These are phyloP conservation scores for Recurvirostra avosetta DNA, from an alignment of 2,113 vertebrate genomes.

Conservation along the genomic window DNA sequence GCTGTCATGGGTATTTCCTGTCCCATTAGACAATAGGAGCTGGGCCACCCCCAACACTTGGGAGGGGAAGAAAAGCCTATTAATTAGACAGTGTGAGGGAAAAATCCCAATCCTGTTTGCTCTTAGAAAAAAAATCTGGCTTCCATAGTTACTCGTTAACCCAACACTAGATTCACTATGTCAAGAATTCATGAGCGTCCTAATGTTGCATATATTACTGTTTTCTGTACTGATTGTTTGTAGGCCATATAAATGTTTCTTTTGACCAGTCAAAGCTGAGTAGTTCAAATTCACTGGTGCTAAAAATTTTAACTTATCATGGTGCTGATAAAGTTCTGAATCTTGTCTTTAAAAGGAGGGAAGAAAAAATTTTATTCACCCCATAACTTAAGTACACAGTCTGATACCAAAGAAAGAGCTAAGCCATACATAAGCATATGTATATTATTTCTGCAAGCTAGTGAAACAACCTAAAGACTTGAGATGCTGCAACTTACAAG, in stretches of 20 bases:
- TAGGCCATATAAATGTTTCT: not conserved
- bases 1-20: not conserved
- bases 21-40: not conserved
- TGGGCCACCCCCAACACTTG: not conserved
- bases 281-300: not conserved
- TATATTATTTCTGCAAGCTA: not conserved
- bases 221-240: not conserved
- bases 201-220: not conserved
- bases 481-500: not conserved
- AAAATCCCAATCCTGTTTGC: not conserved
- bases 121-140: not conserved
- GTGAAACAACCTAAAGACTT: not conserved
- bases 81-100: not conserved
- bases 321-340: not conserved
- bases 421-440: not conserved
- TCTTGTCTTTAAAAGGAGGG: not conserved
- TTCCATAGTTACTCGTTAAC: not conserved
- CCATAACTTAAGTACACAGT: not conserved
- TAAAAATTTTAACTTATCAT: not conserved
- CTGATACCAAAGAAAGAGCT: not conserved
- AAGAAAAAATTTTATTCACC: not conserved
- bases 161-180: constrained; percentile 11
- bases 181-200: not conserved
- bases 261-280: not conserved
- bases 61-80: not conserved